Evolutionary conservation across 2,113 vertebrate genomes (phyloP), one percentile per base, ranked within the genome.

Genomic region (Calcarius ornatus): DNA sequence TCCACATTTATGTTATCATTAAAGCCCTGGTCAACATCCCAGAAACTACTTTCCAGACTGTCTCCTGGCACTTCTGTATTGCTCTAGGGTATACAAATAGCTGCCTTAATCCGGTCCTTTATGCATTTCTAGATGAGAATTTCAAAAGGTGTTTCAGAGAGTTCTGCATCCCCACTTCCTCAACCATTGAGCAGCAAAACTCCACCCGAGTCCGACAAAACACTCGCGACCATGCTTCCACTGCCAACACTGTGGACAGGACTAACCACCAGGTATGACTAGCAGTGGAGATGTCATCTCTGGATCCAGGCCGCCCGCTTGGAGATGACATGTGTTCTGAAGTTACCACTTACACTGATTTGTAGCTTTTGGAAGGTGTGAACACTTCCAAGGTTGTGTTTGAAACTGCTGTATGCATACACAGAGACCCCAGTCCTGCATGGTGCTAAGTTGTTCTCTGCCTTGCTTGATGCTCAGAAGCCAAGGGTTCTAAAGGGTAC

Each of bases 11-110:
- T 5, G 99, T 99, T 93, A 99, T 99, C 95, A 97, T 99, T 96
- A 99, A 99, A 96, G 99, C 99, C 51, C 97, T 99, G 96, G 97
- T 99, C 76, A 99, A 98, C 53, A 98, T 99, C 87, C 99, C 99
- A 71, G 98, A 97, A 98, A 99, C 99, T 38, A 99, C 99, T 11
- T 98, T 99, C 87, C 99, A 99, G 97, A 99, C 99, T 5, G 98
- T 99, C 75, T 99, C 99, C 86, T 99, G 99, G 99, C 99, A 99
- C 97, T 99, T 99, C 97, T 99, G 99, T 97, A 99, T 99, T 64
- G 99, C 99, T 43, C 97, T 99, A 81, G 99, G 99, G 79, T 99
- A 99, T 95, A 99, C 99, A 86, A 99, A 99, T 98, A 99, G 99
- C 98, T 99, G 99, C 95, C 99, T 99, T 94, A 99, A 99, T 95